Percentiles rank a stretch among this genome's conserved stretches.
These are phyloP conservation scores for Spodoptera picta DNA, from an alignment of 2,888 invertebrate species.

Conservation along the genomic window DNA sequence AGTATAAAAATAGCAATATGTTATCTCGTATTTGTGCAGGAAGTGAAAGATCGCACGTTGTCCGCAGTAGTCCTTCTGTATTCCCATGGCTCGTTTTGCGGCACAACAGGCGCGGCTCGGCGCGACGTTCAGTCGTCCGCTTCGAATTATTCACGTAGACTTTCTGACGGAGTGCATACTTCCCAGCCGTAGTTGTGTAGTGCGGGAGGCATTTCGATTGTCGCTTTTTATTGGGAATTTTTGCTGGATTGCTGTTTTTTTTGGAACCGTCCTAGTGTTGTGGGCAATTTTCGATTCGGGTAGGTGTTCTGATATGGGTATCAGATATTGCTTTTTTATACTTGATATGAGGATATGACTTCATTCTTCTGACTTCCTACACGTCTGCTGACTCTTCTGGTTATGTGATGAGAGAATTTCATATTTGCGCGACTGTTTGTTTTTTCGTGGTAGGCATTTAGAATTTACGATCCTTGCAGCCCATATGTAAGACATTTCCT, in stretches of 20 bases:
- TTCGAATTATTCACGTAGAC: conserved; percentile 75
- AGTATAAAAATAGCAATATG: no score
- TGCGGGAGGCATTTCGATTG: conserved; percentile 50
- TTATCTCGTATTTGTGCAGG: background rate
- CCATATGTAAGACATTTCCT: no score
- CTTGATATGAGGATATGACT: no score
- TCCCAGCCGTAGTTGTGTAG: conserved; percentile 51
- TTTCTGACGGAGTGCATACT: conserved; percentile 70
- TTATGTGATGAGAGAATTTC: no score
- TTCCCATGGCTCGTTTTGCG: conserved; percentile 8
- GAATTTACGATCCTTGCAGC: no score
- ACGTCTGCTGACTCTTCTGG: no score
- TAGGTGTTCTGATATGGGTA: background rate
- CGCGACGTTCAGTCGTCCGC: conserved; percentile 55
- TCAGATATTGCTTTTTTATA: no score
- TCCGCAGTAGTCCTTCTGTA: conserved; percentile 32
- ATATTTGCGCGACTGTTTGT: no score
- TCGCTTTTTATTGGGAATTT: conserved; percentile 27
- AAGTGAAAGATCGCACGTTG: background rate
- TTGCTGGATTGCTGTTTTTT: conserved; percentile 8
- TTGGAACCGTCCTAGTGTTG: conserved; percentile 20
- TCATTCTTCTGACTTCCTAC: no score
- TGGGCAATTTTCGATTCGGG: background rate
- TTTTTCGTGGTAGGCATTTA: no score
- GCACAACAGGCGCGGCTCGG: conserved; percentile 26